Conservation (phyloP, 2,797 vertebrate species). For the Hydrophis major region DNA sequence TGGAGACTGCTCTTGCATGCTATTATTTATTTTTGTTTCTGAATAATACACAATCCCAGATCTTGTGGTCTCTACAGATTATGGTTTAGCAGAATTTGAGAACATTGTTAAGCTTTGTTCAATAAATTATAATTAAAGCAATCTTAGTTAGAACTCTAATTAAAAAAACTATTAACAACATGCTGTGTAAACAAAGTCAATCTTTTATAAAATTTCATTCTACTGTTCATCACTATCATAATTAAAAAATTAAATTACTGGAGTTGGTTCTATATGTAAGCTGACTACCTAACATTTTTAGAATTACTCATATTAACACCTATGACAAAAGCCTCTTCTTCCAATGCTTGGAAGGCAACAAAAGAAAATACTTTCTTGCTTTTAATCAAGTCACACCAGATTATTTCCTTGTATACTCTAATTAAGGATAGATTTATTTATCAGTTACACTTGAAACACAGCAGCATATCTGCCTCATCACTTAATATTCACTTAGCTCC, state of each 20-base stretch:
- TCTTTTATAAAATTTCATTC: background rate
- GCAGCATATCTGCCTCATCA: background rate
- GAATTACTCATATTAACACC: background rate
- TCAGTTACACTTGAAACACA: constrained; percentile 8
- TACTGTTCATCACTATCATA: background rate
- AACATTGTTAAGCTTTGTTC: background rate
- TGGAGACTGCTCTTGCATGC: background rate
- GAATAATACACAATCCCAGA: background rate
- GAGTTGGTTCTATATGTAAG: background rate
- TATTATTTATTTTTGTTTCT: background rate
- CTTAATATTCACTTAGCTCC: constrained; percentile 8
- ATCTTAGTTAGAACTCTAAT: background rate
- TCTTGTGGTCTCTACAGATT: background rate
- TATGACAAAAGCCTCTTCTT: background rate
- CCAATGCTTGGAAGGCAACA: background rate
- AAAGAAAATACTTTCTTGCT: background rate
- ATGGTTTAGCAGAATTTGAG: background rate
- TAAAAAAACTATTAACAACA: background rate
- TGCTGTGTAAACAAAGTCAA: background rate
- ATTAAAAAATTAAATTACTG: background rate
- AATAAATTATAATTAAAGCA: background rate
- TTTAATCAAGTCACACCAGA: background rate
- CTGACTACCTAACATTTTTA: background rate
- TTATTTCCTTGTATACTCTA: constrained; percentile 7
- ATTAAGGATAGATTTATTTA: constrained; percentile 8